These are phyloP conservation scores for Sarcophaga bullata DNA, from an alignment of 1,140 invertebrate genomes.

Conservation along the genomic window DNA sequence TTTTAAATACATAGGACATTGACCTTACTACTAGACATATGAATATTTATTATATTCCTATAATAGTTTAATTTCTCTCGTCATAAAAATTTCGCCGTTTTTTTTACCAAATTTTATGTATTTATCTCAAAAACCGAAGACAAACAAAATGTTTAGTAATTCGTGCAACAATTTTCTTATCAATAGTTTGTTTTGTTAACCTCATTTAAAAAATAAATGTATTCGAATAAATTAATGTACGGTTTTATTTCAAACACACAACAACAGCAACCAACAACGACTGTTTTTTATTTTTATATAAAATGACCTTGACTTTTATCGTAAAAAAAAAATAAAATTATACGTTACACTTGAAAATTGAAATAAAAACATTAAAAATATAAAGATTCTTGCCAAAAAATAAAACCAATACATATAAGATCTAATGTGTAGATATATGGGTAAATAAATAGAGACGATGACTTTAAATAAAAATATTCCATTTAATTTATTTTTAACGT, in stretches of 20 bases:
- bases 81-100: too few species aligned
- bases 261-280: background rate
- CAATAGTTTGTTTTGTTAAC: background rate
- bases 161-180: background rate
- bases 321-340: background rate
- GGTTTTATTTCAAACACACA: background rate
- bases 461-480: background rate
- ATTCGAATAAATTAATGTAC: background rate
- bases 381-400: background rate
- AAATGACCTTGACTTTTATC: slow-evolving; percentile 38
- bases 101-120: too few species aligned
- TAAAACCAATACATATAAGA: slow-evolving; percentile 1
- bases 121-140: too few species aligned
- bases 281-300: background rate
- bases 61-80: too few species aligned
- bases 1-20: too few species aligned
- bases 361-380: slow-evolving; percentile 1
- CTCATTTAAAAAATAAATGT: background rate
- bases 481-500: background rate
- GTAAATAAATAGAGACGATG: background rate
- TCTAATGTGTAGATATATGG: background rate
- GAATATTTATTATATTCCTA: too few species aligned
- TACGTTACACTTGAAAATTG: background rate
- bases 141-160: too few species aligned
- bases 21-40: too few species aligned